Conservation (phyloP, 2,888 invertebrate genomes). For the Epirrhoe alternata region DNA sequence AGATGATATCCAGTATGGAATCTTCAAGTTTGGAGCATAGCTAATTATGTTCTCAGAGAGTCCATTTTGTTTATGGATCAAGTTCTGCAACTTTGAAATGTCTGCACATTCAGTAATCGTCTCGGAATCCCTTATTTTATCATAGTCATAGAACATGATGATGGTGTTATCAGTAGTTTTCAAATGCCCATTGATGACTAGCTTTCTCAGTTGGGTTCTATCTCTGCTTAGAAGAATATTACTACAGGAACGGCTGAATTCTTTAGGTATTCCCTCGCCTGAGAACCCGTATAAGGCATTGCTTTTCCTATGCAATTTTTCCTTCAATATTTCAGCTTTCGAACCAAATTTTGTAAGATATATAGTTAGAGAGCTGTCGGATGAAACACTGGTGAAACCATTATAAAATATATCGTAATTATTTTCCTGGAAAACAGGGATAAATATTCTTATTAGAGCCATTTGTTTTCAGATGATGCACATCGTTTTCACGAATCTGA, state of each 20-base stretch:
- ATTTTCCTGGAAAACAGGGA: conserved; percentile 55
- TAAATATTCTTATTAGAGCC: conserved; percentile 51
- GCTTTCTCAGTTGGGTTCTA: conserved; percentile 49
- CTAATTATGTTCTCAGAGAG: conserved; percentile 20
- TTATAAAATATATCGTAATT: conserved; percentile 56
- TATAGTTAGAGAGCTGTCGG: conserved; percentile 53
- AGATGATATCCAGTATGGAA: conserved; percentile 62
- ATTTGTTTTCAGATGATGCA: background rate
- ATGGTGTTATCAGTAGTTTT: conserved; percentile 54
- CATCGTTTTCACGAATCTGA: background rate
- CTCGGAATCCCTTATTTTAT: conserved; percentile 68
- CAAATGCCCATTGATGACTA: conserved; percentile 56
- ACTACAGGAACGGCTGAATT: conserved; percentile 44
- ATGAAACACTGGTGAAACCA: conserved; percentile 48
- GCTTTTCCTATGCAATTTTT: conserved; percentile 44
- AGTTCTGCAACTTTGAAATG: conserved; percentile 60
- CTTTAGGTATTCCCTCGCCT: conserved; percentile 41
- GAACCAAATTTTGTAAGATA: conserved; percentile 60
- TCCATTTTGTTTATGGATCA: conserved; percentile 56
- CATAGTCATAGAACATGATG: conserved; percentile 68
- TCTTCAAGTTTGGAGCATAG: conserved; percentile 43
- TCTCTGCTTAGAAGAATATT: conserved; percentile 51
- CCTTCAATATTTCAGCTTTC: conserved; percentile 38
- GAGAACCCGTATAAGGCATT: conserved; percentile 58
- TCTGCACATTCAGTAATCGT: conserved; percentile 56